Conservation (phyloP, 2,113 vertebrate genomes). For the Bubo scandiacus region DNA sequence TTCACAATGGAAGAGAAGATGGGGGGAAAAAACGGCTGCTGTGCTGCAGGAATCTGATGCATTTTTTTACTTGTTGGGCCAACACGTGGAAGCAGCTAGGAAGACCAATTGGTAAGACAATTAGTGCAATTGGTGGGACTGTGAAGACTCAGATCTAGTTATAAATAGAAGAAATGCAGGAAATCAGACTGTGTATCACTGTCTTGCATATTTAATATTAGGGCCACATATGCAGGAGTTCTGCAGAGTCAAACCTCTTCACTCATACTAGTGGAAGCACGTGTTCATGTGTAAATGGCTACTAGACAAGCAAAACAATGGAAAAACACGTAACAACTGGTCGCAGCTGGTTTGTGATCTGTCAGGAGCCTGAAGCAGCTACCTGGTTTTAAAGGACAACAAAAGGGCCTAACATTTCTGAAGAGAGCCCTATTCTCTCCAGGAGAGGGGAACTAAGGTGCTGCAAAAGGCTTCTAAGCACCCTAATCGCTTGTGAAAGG, state of each 20-base stretch:
- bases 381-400: not conserved
- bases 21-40: not conserved
- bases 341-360: not conserved
- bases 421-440: not conserved
- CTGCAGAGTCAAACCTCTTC: not conserved
- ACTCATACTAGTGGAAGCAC: not conserved
- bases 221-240: not conserved
- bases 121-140: not conserved
- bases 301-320: not conserved
- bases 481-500: not conserved
- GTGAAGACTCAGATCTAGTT: not conserved
- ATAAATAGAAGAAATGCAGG: not conserved
- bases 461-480: not conserved
- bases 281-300: not conserved
- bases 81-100: not conserved
- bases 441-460: not conserved
- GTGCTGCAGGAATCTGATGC: not conserved
- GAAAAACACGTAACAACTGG: not conserved
- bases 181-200: not conserved
- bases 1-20: not conserved
- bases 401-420: not conserved
- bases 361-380: not conserved
- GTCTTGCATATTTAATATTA: not conserved
- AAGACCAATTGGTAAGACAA: not conserved
- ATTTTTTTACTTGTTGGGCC: not conserved